These are phyloP conservation scores for Oreochromis grahami DNA, from an alignment of 2,797 vertebrate genomes.

Conservation along the genomic window DNA sequence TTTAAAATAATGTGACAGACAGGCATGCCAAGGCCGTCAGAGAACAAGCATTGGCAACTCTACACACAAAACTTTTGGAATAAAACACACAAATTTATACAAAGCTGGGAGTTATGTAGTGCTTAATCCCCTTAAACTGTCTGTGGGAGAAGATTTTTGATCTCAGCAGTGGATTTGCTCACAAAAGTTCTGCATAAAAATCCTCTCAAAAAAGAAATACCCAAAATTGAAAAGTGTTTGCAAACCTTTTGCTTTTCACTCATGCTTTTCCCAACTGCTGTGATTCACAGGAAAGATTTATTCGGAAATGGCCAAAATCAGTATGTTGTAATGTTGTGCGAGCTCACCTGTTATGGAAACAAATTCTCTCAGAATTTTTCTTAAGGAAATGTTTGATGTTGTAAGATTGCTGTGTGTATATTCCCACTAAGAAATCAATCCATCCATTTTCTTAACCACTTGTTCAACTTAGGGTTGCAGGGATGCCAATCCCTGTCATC, in stretches of 20 bases:
- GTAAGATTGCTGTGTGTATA: background rate
- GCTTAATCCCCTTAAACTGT: background rate
- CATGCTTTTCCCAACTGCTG: background rate
- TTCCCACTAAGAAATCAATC: background rate
- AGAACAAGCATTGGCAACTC: background rate
- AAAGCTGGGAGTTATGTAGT: background rate
- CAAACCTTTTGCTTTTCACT: background rate
- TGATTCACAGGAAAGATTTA: background rate
- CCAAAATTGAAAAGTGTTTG: background rate
- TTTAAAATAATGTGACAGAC: background rate
- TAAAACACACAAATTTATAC: background rate
- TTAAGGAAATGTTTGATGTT: background rate
- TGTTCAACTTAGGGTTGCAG: background rate
- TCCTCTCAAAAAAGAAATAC: background rate
- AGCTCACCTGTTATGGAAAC: no score
- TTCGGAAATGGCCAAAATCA: background rate
- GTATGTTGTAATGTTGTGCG: background rate
- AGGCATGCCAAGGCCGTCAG: background rate
- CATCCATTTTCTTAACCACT: background rate
- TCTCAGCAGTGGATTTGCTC: background rate
- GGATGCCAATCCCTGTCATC: fast-evolving
- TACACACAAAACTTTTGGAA: background rate
- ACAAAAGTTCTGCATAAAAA: background rate
- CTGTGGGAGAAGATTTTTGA: background rate
- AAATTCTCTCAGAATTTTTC: background rate